phyloP scores from a whole-genome alignment of 2,888 invertebrate genomes.

The Anaspis maculata region DNA sequence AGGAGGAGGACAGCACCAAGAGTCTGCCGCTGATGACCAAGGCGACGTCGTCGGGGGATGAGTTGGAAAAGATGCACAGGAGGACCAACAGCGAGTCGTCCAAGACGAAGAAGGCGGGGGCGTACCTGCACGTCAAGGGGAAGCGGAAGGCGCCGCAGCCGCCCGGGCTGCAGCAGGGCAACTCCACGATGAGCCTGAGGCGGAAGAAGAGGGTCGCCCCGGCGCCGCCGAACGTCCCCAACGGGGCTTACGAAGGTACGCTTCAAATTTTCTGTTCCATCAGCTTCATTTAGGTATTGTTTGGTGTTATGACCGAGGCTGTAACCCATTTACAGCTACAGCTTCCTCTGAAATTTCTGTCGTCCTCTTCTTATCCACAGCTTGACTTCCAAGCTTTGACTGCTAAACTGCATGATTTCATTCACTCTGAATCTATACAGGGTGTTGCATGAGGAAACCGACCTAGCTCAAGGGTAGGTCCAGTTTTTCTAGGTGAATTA shows the following conservation, averaged over 20 bases:
- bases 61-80: constrained; percentile 40
- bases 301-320: too few relatives aligned
- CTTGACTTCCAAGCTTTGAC: too few relatives aligned
- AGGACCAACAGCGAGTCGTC: constrained; percentile 56
- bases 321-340: too few relatives aligned
- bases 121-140: constrained; percentile 60
- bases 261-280: too few relatives aligned
- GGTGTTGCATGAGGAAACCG: too few relatives aligned
- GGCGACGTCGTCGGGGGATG: constrained; percentile 19
- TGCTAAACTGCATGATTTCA: too few relatives aligned
- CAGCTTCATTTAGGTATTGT: too few relatives aligned
- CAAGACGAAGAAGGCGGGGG: constrained; percentile 50
- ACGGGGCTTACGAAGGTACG: background rate
- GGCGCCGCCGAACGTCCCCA: constrained; percentile 34
- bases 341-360: too few relatives aligned
- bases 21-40: constrained; percentile 42
- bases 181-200: constrained; percentile 32
- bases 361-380: too few relatives aligned
- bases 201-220: constrained; percentile 44
- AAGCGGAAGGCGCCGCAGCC: constrained; percentile 68
- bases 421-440: too few relatives aligned
- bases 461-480: too few relatives aligned
- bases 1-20: constrained; percentile 31
- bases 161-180: constrained; percentile 39
- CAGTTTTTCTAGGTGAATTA: too few relatives aligned